Base-by-base conservation (phyloP, 64 coral and sea anemone genomes). In the Actinia tenebrosa region DNA sequence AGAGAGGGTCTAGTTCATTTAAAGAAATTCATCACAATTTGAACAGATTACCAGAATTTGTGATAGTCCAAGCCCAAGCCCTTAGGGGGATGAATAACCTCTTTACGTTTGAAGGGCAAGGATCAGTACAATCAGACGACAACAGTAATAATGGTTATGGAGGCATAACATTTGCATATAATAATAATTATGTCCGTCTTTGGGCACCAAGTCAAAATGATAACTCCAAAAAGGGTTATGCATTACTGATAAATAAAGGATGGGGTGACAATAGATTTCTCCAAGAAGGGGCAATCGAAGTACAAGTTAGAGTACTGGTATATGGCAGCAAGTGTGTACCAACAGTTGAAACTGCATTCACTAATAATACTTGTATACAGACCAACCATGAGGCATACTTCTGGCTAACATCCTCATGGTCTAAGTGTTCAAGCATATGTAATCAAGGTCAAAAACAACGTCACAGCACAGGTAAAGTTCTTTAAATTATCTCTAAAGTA, bases 341-440 rank as follows among this genome's bases (percentile, higher is more conserved):
- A 18, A 68, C n/a, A 10, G 44, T 60, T 44, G 80, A 95, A 91
- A 86, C 87, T 45, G 53, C 87, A 2, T 89, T 58, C 75, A 83
- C 89, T 46, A 90, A 61, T 60, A 81, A 86, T n/a, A 85, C 56
- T 7, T 99, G 97, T 64, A 46, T 95, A 63, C 84, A 25, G 16
- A 90, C 86, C 18, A 53, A 90, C 17, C 93, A 95, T 91, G 20
- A 95, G n/a, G 87, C 90, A 5, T 99, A 99, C 71, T 80, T 86
- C 10, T 91, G 78, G 79, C 15, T 77, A 7, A 72, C 44, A 23
- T 87, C 93, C 1, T 52, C 44, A 25, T 99, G 97, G 97, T 84
- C 90, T 3, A 44, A 86, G 16, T 99, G 97, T 47, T 99, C 97
- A 45, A 99, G 93, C 85, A 99, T 99, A 81, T 99, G 97, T 78